Conservation (phyloP, 2,113 vertebrate species). For the Abramis brama region DNA sequence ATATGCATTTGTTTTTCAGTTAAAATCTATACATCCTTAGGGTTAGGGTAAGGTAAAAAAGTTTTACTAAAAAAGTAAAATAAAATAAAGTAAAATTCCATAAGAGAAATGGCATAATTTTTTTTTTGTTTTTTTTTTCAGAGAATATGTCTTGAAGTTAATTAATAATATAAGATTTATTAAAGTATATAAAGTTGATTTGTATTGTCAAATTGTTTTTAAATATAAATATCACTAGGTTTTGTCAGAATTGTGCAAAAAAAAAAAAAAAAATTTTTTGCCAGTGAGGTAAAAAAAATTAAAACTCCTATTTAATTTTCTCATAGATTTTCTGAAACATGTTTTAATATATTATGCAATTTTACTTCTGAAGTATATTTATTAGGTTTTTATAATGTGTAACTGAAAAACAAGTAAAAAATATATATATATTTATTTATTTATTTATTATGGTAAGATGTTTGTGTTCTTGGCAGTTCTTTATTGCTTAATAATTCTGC, state of each 20-base stretch:
- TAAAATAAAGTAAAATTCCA: too few species aligned
- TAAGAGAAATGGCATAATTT: too few species aligned
- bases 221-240: neutral
- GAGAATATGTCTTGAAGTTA: too few species aligned
- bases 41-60: too few species aligned
- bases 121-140: too few species aligned
- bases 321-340: neutral
- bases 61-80: too few species aligned
- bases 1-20: too few species aligned
- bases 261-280: too few species aligned
- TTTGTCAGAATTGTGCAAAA: neutral
- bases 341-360: neutral
- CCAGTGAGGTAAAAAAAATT: too few species aligned
- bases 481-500: neutral
- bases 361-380: neutral
- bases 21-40: too few species aligned
- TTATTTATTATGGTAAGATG: too few species aligned
- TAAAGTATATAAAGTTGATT: neutral
- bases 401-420: neutral
- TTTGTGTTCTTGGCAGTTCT: neutral
- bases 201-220: neutral
- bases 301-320: neutral
- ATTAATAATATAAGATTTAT: neutral
- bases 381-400: neutral
- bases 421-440: too few species aligned